phyloP scores from a whole-genome alignment of 1,140 invertebrate species.

The Charaxes varanes region DNA sequence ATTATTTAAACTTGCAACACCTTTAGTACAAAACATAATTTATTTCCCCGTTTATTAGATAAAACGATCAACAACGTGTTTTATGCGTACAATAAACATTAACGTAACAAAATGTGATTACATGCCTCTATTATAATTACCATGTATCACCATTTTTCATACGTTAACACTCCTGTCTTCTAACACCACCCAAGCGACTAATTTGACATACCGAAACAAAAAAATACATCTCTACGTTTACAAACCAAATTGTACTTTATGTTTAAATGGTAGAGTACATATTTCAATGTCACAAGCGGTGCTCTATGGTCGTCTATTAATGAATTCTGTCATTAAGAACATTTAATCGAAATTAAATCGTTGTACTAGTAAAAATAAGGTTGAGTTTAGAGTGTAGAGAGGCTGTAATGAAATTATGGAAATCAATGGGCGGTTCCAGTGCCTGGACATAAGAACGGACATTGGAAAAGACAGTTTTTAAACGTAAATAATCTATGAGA shows the following conservation, averaged over 20 bases:
- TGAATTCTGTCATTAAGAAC: constrained; percentile 26
- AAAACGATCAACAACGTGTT: constrained; percentile 12
- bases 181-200: constrained; percentile 28
- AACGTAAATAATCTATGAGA: constrained; percentile 6
- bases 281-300: constrained; percentile 7
- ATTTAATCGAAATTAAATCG: constrained; percentile 15
- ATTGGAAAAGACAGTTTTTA: constrained; percentile 21
- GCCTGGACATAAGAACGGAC: constrained; percentile 17
- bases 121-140: constrained; percentile 17
- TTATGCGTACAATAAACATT: constrained; percentile 20
- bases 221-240: background rate
- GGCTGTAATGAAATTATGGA: constrained; percentile 26
- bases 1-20: background rate
- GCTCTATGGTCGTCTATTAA: constrained; percentile 32
- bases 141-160: constrained; percentile 22
- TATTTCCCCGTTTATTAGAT: constrained; percentile 7
- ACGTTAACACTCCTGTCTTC: constrained; percentile 15
- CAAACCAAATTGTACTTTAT: constrained; percentile 13
- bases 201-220: constrained; percentile 22
- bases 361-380: constrained; percentile 9
- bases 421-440: constrained; percentile 35
- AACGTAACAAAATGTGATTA: constrained; percentile 20
- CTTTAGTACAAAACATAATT: constrained; percentile 4
- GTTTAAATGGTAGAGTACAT: background rate
- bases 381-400: constrained; percentile 4